These are phyloP conservation scores for Tanytarsus gracilentus DNA, from an alignment of 2,888 invertebrate genomes.

Conservation along the genomic window DNA sequence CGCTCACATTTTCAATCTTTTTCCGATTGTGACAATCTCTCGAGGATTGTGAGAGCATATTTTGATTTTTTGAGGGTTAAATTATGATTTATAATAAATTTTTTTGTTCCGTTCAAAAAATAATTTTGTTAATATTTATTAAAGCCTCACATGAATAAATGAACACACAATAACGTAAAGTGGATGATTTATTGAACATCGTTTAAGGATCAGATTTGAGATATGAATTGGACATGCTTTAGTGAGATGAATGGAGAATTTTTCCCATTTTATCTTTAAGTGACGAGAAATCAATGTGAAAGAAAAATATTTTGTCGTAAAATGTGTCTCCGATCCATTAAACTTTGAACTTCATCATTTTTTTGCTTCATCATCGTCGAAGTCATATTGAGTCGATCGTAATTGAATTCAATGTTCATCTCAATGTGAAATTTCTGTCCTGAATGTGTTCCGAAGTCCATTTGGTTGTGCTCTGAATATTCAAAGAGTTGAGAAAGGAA, in stretches of 20 bases:
- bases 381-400: neutral
- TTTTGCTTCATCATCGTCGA: neutral
- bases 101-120: neutral
- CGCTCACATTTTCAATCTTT: neutral
- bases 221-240: slow-evolving; percentile 23
- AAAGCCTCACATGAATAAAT: no score
- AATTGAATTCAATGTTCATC: slow-evolving; percentile 5
- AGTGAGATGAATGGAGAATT: no score
- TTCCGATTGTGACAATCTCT: slow-evolving; percentile 14
- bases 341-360: neutral
- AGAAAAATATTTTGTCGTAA: no score
- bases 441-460: neutral
- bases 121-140: no score
- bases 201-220: slow-evolving; percentile 20
- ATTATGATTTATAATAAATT: neutral
- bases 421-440: neutral
- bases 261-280: neutral
- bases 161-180: no score
- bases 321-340: no score
- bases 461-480: neutral
- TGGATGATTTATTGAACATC: slow-evolving; percentile 27
- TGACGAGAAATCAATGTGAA: no score
- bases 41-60: neutral
- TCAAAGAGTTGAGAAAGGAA: neutral
- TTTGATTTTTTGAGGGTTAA: no score